phyloP scores from a whole-genome alignment of 2,797 vertebrate species.

The Pogoniulus pusillus region DNA sequence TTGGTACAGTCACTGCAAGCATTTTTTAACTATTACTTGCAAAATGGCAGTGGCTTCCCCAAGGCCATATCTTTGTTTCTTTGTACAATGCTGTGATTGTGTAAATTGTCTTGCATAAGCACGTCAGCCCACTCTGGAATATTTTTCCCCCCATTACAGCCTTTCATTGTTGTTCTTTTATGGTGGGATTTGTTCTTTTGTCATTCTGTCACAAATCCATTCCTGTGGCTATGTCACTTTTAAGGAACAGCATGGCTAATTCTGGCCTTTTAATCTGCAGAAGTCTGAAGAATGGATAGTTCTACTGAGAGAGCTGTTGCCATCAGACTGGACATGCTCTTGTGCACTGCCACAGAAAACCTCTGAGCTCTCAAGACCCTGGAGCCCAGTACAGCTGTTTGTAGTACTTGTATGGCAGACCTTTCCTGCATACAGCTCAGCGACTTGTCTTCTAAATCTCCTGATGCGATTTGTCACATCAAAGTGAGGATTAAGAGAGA shows the following conservation, averaged over 20 bases:
- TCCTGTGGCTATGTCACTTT: slow-evolving; percentile 50
- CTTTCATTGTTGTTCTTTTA: slow-evolving; percentile 64
- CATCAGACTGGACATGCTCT: not conserved
- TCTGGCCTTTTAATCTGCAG: not conserved
- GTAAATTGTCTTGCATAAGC: slow-evolving; percentile 66
- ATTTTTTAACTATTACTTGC: slow-evolving; percentile 66
- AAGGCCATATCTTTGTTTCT: slow-evolving; percentile 69
- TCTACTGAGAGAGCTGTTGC: not conserved
- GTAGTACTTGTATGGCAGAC: not conserved
- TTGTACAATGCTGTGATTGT: slow-evolving; percentile 68
- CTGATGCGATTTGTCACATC: not conserved
- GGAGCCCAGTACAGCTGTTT: not conserved
- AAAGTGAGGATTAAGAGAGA: not conserved
- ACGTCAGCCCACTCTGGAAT: slow-evolving; percentile 68
- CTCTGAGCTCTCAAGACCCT: not conserved
- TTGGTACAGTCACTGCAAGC: slow-evolving; percentile 52
- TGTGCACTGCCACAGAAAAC: not conserved
- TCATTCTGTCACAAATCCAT: slow-evolving; percentile 39
- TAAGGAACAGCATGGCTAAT: slow-evolving; percentile 39
- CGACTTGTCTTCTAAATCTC: not conserved
- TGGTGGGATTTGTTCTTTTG: slow-evolving; percentile 50
- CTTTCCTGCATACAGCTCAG: not conserved
- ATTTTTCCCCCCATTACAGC: slow-evolving; percentile 19
- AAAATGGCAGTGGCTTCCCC: slow-evolving; percentile 68
- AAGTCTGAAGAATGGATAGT: not conserved